phyloP scores from a whole-genome alignment of 2,113 vertebrate species.

The Tor tambroides region DNA sequence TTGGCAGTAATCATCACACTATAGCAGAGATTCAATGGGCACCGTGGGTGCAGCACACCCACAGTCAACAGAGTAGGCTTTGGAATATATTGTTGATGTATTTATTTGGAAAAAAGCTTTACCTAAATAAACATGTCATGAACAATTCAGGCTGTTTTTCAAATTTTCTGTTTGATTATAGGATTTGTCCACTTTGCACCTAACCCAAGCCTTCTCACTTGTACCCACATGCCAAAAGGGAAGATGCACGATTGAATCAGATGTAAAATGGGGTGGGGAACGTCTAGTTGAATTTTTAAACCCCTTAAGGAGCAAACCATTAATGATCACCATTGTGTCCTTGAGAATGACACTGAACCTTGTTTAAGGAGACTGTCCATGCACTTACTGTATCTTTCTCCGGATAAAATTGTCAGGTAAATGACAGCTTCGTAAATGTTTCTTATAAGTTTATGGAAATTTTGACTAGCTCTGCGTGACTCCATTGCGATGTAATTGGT shows the following conservation, averaged over 20 bases:
- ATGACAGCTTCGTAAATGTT: not conserved
- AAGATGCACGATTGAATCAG: not conserved
- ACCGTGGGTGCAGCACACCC: conserved; percentile 4
- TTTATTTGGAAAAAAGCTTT: not conserved
- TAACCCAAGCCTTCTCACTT: not conserved
- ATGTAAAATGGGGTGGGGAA: not conserved
- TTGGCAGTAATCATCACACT: not conserved
- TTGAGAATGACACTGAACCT: too few relatives aligned
- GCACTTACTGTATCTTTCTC: not conserved
- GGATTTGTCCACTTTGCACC: conserved; percentile 2
- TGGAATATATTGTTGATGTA: conserved; percentile 12
- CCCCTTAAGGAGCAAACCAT: not conserved
- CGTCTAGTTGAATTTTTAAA: not conserved
- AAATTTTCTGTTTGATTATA: not conserved
- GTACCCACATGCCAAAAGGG: not conserved
- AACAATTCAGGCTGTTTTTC: not conserved
- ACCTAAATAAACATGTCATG: not conserved
- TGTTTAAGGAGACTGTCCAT: too few relatives aligned
- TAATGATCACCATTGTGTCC: not conserved
- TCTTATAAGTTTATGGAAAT: not conserved
- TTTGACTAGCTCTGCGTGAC: not conserved
- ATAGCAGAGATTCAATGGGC: not conserved
- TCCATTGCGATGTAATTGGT: not conserved
- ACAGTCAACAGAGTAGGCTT: conserved; percentile 10
- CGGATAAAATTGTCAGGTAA: not conserved